Base-by-base conservation (phyloP, 2,113 vertebrate genomes). In the Microtus oregoni region DNA sequence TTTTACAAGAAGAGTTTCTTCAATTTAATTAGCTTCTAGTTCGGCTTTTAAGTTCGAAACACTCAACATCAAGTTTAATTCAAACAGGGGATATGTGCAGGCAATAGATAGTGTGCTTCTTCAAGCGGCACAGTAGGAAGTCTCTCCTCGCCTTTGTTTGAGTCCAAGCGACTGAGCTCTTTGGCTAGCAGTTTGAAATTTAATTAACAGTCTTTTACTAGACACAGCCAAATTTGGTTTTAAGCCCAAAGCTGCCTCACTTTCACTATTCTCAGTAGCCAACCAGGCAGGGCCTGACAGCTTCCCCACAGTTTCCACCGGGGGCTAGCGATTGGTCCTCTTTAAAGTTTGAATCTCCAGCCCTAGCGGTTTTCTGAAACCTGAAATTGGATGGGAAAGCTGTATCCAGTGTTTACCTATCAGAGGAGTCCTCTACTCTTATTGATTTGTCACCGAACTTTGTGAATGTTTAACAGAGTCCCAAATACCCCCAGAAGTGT, bases 121-220 rank as follows among this genome's bases (percentile, higher is more conserved):
- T 93, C 22, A 91, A 90, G 78, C 73, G 26, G 55, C 85, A 11
- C 72, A 75, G 81, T 73, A 32, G 13, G 5, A 82, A 41, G 83
- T 93, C 91, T 12, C 58, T 12, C 17, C 70, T 90, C 91, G 83
- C 85, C 58, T 81, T 79, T 96, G 88, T 86, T 41, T n/a, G 93
- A 95, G 44, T 22, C 65, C 79, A 70, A 86, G 32, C 85, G 85
- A 89, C 70, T 92, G 77, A 96, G 44, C 47, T 88, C 63, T 32
- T 96, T 95, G 87, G 73, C 24, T 86, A 78, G 91, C 89, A 87
- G 55, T 97, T 93, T 89, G 92, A 95, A 97, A 96, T 15, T 75
- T 58, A 94, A 95, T 90, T 44, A 92, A 17, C 61, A 96, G 93
- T 83, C 82, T 87, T 92, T 32, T 63, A 52, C 30, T 78, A 87